Conservation (phyloP, 2,797 vertebrate species). For the Chelidonichthys spinosus region DNA sequence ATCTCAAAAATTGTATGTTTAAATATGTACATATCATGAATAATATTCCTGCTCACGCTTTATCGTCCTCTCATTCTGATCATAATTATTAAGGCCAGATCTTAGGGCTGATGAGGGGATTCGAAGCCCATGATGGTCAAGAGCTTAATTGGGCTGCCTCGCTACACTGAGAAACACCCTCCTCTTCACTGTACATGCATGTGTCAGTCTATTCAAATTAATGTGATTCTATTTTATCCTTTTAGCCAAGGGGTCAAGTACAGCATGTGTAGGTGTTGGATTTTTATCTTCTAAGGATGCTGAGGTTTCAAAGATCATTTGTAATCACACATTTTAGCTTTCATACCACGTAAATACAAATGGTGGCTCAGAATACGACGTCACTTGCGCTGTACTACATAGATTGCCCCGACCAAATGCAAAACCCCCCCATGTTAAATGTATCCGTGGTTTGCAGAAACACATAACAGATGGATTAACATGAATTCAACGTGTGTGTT, state of each 20-base stretch:
- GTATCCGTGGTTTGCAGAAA: neutral
- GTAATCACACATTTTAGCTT: constrained; percentile 52
- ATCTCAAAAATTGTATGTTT: constrained; percentile 46
- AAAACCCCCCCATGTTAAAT: neutral
- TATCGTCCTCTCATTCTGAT: constrained; percentile 46
- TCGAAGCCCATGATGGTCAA: constrained; percentile 42
- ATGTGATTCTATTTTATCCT: constrained; percentile 69
- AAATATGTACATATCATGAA: constrained; percentile 74
- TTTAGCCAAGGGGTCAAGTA: constrained; percentile 57
- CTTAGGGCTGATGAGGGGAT: constrained; percentile 30
- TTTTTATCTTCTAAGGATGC: constrained; percentile 56
- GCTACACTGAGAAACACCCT: constrained; percentile 44
- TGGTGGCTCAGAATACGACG: neutral
- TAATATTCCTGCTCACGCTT: constrained; percentile 41
- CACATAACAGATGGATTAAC: neutral
- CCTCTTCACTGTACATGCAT: constrained; percentile 29
- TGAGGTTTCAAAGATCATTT: constrained; percentile 41
- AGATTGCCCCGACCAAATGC: neutral
- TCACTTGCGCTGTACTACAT: no score
- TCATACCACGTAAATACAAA: neutral
- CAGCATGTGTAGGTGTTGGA: constrained; percentile 46
- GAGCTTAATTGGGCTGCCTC: constrained; percentile 60
- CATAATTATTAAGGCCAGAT: constrained; percentile 48
- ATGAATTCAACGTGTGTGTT: neutral
- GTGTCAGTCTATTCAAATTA: constrained; percentile 56